These are phyloP conservation scores for Drosophila teissieri DNA, from an alignment of 1,140 invertebrate species.

Conservation along the genomic window DNA sequence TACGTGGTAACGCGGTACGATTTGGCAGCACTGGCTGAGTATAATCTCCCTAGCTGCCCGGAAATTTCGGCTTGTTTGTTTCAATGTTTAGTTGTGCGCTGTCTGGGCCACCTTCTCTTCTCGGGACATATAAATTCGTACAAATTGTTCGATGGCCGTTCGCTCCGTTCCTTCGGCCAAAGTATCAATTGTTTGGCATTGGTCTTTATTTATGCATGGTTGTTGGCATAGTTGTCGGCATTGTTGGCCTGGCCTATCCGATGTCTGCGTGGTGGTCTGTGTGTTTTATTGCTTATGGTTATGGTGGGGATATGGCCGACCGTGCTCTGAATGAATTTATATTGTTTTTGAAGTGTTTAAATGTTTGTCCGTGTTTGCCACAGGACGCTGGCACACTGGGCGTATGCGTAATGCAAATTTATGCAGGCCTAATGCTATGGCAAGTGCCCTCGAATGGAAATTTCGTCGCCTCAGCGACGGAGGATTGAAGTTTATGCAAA, in stretches of 20 bases:
- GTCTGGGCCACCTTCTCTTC: conserved; percentile 13
- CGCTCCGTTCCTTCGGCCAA: conserved; percentile 44
- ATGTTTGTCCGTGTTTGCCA: conserved; percentile 58
- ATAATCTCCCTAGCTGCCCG: conserved; percentile 6
- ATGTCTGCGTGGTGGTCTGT: conserved; percentile 60
- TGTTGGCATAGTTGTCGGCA: conserved; percentile 41
- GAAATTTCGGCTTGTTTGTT: conserved; percentile 63
- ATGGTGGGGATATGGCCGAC: conserved; percentile 55
- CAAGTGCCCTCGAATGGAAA: conserved; percentile 41
- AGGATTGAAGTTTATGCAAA: conserved; percentile 42
- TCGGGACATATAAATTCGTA: conserved; percentile 57
- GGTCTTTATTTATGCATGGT: conserved; percentile 71
- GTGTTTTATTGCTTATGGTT: conserved; percentile 77
- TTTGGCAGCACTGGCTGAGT: conserved; percentile 8
- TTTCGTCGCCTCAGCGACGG: conserved; percentile 34
- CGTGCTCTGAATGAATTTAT: conserved; percentile 73
- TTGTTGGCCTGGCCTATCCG: conserved; percentile 43
- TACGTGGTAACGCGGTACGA: neutral
- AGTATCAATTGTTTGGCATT: conserved; percentile 79
- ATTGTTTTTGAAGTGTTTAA: conserved; percentile 78
- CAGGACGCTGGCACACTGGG: conserved; percentile 24
- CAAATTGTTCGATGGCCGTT: conserved; percentile 68
- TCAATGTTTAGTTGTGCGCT: conserved; percentile 43
- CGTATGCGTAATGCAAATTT: conserved; percentile 52
- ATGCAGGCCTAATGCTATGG: conserved; percentile 50